Percentiles rank a stretch among this genome's conserved stretches.
phyloP scores from a whole-genome alignment of 2,113 vertebrate genomes.

The Isichthys henryi region DNA sequence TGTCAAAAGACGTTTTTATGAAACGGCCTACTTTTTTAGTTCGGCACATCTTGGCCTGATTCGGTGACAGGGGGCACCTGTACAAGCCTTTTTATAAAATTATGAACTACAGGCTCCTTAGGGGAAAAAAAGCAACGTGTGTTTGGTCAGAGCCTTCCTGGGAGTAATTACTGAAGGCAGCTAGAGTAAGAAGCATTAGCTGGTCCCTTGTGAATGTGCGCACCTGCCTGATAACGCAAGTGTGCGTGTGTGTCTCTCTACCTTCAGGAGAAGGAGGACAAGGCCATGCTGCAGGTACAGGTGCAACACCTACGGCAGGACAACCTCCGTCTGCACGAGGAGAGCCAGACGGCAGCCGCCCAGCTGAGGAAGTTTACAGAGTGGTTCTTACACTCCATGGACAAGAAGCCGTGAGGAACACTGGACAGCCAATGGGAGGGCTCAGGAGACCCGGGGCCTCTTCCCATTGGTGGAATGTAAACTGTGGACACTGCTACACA shows the following conservation, averaged over 20 bases:
- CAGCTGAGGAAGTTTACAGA: conserved; percentile 77
- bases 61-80: background rate
- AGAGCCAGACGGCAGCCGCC: conserved; percentile 72
- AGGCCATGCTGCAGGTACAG: conserved; percentile 73
- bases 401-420: conserved; percentile 59
- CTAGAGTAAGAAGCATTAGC: background rate
- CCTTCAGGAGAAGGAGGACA: conserved; percentile 77
- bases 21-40: background rate
- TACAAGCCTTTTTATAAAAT: background rate
- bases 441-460: background rate
- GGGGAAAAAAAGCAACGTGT: background rate
- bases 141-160: background rate
- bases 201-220: background rate
- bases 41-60: background rate
- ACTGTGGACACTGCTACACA: conserved; percentile 7
- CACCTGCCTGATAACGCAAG: background rate
- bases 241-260: background rate
- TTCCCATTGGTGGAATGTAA: conserved; percentile 27
- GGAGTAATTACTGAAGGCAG: background rate
- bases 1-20: background rate
- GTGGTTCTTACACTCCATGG: conserved; percentile 74
- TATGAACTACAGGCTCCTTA: background rate
- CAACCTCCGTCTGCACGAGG: conserved; percentile 76
- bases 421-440: background rate
- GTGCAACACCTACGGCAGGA: conserved; percentile 73